phyloP scores from a whole-genome alignment of 2,888 invertebrate species.

The Tetanocera ferruginea region DNA sequence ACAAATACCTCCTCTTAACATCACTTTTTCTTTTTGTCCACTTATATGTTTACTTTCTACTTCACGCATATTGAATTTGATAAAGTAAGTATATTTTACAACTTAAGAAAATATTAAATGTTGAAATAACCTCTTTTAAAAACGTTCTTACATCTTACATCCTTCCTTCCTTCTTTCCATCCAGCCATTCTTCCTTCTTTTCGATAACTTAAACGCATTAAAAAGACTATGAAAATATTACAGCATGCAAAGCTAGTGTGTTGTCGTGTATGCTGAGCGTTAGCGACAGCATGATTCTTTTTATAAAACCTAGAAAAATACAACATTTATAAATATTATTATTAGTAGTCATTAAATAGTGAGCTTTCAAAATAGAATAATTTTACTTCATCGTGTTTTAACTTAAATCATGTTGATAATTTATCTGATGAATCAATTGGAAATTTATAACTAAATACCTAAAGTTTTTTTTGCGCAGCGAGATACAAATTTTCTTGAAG shows the following conservation, averaged over 20 bases:
- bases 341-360: background rate
- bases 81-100: constrained; percentile 51
- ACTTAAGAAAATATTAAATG: constrained; percentile 43
- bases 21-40: background rate
- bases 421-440: no score
- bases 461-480: no score
- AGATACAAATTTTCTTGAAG: no score
- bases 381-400: no score
- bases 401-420: no score
- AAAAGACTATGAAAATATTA: background rate
- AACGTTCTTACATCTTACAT: no score
- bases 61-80: constrained; percentile 1
- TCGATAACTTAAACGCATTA: background rate
- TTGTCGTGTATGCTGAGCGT: background rate
- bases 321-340: background rate
- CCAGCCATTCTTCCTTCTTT: background rate
- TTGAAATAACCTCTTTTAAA: background rate
- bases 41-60: constrained; percentile 16
- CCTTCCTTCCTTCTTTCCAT: background rate
- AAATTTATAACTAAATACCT: no score
- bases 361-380: no score
- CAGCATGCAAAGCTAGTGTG: background rate
- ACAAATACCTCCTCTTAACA: background rate
- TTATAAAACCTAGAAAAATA: background rate
- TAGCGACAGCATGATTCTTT: background rate